Evolutionary conservation across 2,888 invertebrate species (phyloP), one percentile per base, ranked within the genome.

Genomic region (Tetragnatha montana): DNA sequence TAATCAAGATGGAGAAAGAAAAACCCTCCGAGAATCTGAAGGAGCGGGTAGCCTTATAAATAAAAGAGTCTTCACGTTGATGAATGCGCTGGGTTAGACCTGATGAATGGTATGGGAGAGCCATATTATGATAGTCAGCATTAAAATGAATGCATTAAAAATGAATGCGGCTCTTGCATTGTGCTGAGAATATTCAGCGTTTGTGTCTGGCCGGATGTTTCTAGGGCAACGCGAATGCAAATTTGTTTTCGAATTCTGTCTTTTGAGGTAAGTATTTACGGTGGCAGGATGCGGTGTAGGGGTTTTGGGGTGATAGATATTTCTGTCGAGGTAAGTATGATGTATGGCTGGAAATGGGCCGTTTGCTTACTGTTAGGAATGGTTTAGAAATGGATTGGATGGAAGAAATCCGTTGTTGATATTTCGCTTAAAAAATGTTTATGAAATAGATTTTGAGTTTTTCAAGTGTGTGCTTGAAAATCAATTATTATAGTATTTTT

Each of bases 91-190:
- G 60, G 60, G 60, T 60, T 6, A 60, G 8, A 17, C 6, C 60
- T 60, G 60, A 60, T 60, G 60, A 60, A 60, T 60, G 60, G 60
- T 12, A 60, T 17, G 60, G 60, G 17, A 12, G 60, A 17, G 35
- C 35, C 12, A 60, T 60, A 60, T 60, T 60, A 60, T 60, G 60
- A 60, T 60, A 60, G 60, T 60, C 60, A 60, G 60, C 60, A 60
- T 60, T 60, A 60, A 60, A 60, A 60, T 60, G 60, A 60, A 60
- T 60, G 60, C 60, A 60, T 60, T 60, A 60, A 60, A 60, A 60
- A 60, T 60, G 60, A 60, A 60, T 60, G 60, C 14, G 60, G 12
- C 60, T 60, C 60, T 12, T 60, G 60, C 60, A 60, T 60, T 17
- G 12, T 60, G 17, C 0, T 0, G 14, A 17, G 60, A 17, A 60